Evolutionary conservation across 2,888 invertebrate genomes (phyloP).

Genomic region (Drosophila multiciliata): DNA sequence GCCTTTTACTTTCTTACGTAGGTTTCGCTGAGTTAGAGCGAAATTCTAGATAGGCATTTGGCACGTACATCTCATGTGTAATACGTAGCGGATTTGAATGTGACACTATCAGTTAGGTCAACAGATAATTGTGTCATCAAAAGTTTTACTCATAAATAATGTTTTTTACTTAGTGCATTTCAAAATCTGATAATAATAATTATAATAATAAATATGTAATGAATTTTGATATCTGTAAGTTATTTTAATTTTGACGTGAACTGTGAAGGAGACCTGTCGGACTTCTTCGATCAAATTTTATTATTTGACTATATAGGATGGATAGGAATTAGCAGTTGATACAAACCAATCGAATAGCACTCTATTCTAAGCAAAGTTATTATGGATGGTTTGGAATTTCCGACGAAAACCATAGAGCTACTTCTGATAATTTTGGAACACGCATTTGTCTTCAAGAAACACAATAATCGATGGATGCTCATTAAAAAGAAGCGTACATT

Average conservation of each 20-base stretch:
- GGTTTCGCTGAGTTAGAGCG: neutral
- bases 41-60: conserved; percentile 21
- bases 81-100: conserved; percentile 2
- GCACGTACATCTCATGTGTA: conserved; percentile 26
- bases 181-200: neutral
- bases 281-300: neutral
- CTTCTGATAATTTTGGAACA: neutral
- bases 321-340: neutral
- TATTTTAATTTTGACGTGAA: neutral
- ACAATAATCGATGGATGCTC: neutral
- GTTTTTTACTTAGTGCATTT: neutral
- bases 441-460: neutral
- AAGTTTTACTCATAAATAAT: neutral
- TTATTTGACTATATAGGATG: neutral
- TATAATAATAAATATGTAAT: neutral
- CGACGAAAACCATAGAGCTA: neutral
- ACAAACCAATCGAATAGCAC: neutral
- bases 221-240: neutral
- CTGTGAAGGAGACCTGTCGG: neutral
- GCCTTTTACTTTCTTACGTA: conserved; percentile 1
- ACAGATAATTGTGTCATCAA: conserved; percentile 15
- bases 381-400: neutral
- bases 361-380: neutral
- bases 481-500: too few relatives aligned
- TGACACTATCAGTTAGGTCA: conserved; percentile 20